Percentiles rank a stretch among this genome's conserved stretches.
Evolutionary conservation across 2,888 invertebrate species (phyloP).

Genomic region (Pachliopta kotzebuea): DNA sequence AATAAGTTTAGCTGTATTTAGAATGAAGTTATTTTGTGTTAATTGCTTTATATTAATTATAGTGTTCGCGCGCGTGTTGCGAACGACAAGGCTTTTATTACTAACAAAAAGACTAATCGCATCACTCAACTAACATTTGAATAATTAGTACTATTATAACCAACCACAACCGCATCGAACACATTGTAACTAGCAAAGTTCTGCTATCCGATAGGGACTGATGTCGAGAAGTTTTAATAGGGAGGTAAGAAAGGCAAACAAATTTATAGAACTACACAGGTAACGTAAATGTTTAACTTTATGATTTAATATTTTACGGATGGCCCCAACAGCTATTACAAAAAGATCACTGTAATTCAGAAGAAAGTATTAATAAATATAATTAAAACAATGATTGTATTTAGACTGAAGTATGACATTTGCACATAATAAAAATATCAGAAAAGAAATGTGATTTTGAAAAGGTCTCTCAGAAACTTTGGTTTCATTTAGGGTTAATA

Average conservation of each 20-base stretch:
- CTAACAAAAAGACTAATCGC: background rate
- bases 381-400: too few species aligned
- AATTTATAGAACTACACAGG: background rate
- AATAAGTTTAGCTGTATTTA: background rate
- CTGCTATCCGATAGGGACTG: background rate
- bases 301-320: too few species aligned
- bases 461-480: background rate
- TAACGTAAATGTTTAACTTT: background rate
- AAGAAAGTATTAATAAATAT: too few species aligned
- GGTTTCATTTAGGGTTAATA: background rate
- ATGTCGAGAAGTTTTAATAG: constrained; percentile 4
- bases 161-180: background rate
- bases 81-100: background rate
- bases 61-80: background rate
- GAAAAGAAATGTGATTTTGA: background rate
- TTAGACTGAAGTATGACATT: too few species aligned
- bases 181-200: constrained; percentile 2
- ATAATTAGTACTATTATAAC: constrained; percentile 1
- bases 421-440: too few species aligned
- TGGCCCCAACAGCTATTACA: too few species aligned
- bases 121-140: constrained; percentile 6
- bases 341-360: too few species aligned
- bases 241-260: background rate
- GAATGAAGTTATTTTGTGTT: background rate
- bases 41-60: background rate